Base-by-base conservation (phyloP, 2,797 vertebrate species). In the Crenuchus spilurus region DNA sequence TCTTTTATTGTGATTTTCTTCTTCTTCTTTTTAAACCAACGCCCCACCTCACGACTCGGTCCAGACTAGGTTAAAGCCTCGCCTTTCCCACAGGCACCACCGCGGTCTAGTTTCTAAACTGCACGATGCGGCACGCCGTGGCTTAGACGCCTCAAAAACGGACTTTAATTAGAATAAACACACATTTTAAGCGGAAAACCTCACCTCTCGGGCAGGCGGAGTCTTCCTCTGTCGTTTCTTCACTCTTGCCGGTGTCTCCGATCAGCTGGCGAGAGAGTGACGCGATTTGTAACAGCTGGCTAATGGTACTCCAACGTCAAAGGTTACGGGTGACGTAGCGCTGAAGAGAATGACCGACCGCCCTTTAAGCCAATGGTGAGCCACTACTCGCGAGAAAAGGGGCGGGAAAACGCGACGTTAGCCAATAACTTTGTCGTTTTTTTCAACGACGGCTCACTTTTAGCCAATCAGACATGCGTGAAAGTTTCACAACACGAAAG, bases 251-350 rank as follows among this genome's bases (percentile, higher is more conserved):
- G 71, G 80, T 10, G 80, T 77, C 92, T 93, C 92, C 90, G 94
- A 96, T 96, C 95, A 96, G 95, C 95, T 96, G 95, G 95, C 92
- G 85, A 91, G 92, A 92, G 91, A 71, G 91, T 95, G 94, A 95
- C 95, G 94, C 93, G 85, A 77, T 84, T 82, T 80, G 72, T 66
- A 41, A 30, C 90, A 84, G 82, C 82, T 80, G 76, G 76, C 76
- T 84, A 86, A 76, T 86, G 83, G 78, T 78, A 75, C 77, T 70
- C 64, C 68, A 41, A 87, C 91, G 91, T 92, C 90, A 91, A 86
- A 84, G 57, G 35, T 60, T 82, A 77, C 66, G 68, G 82, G 71
- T 89, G 88, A 92, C 92, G n/a, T 33, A 58, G 39, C 42, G 37
- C 72, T 60, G 74, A 60, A 11, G 65, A 31, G 14, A 2, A 9